Base-by-base conservation (phyloP, 1,140 invertebrate species). In the Coelopa frigida region DNA sequence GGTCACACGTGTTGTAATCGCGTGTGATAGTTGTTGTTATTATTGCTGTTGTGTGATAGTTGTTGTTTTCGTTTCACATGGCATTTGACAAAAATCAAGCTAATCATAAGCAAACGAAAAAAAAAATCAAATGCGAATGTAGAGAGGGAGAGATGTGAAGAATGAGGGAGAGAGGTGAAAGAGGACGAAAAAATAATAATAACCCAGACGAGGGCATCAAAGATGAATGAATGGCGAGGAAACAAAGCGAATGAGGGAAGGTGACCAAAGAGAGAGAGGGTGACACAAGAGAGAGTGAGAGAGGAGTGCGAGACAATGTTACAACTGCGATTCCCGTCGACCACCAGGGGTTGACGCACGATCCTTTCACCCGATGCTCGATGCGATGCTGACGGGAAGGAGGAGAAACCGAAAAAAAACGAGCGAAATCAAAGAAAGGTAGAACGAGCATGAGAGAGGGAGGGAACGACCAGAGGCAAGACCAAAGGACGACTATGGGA, bases 41-140 rank as follows among this genome's bases (percentile, higher is more conserved):
- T 8, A 15, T 10, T 41, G 22, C 31, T 24, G 12, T n/a, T 40
- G 38, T 5, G 12, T 0, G 37, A 6, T 4, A 17, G 12, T 20
- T 39, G 37, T 39, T n/a, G 26, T 23, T 41, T 41, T 17, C 32
- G 27, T n/a, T n/a, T 42, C 32, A 29, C 40, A 17, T 29, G 26
- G n/a, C n/a, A n/a, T n/a, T n/a, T n/a, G n/a, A n/a, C n/a, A n/a
- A n/a, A 42, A 42, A 42, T 42, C 40, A 42, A 42, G 40, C 40
- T 42, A 42, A 42, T 42, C 27, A 42, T 42, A 42, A 42, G 32
- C 40, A 42, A 42, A 42, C 4, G 18, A 39, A 3, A 26, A 17
- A 39, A 39, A n/a, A 39, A 39, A 39, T 3, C 37, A 7, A 15
- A 5, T 37, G 0, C 21, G 39, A 15, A 41, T n/a, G n/a, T n/a